Evolutionary conservation across 2,113 vertebrate species (phyloP), one percentile per base, ranked within the genome.

Genomic region (Hippotragus niger): DNA sequence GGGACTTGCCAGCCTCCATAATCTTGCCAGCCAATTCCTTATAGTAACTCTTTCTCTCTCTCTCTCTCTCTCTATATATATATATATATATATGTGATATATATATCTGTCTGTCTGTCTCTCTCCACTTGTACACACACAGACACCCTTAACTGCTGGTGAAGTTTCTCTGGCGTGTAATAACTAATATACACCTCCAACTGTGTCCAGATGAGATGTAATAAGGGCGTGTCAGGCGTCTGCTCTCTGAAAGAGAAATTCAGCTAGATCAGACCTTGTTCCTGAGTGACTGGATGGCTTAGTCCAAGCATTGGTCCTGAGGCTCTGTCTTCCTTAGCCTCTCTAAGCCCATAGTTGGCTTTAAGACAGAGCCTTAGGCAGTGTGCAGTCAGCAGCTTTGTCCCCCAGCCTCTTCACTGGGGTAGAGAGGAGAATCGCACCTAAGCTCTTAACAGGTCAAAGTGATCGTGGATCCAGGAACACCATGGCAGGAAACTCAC

Each of bases 361-460:
- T 12, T 43, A 64, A 43, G n/a, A 33, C 58, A 52, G 2, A 33
- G 40, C 47, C 13, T n/a, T 14, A 16, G 90, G 58, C 58, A 33
- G 47, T 15, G n/a, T 5, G n/a, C n/a, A 11, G n/a, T 15, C n/a
- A 36, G 45, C 6, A 52, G 6, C 58, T 81, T 17, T 64, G 14
- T 4, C 11, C 11, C 25, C 4, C 10, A 19, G 81, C 36, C 19
- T 84, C 62, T n/a, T 27, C 50, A 14, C 1, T 71, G 60, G 29
- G 13, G 29, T 17, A 17, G 6, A 6, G 29, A 52, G 1, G 5
- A n/a, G 9, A n/a, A 17, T 71, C 36, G 0, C 36, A 25, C 14
- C 10, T n/a, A n/a, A 84, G 60, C 19, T 27, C 29, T 31, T 52
- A n/a, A 47, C 13, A 3, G 17, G 29, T n/a, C 36, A 17, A 5